Evolutionary conservation across 1,140 invertebrate genomes (phyloP).

Genomic region (Lasioglossum albipes): DNA sequence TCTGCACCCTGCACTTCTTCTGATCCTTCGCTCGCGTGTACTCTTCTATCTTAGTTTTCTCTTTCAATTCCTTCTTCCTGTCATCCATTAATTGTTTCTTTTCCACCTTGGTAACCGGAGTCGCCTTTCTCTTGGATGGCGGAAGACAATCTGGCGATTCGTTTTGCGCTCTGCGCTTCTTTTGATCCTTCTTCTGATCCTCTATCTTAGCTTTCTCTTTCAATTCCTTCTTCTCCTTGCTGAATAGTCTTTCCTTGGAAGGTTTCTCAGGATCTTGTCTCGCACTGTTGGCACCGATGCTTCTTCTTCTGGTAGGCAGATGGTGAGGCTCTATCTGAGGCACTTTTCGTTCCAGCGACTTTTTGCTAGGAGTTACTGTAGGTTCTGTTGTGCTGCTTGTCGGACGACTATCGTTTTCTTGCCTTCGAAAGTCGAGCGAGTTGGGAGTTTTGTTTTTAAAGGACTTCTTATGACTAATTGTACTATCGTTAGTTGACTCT

Average conservation of each 20-base stretch:
- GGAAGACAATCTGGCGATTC: constrained; percentile 21
- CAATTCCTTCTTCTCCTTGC: constrained; percentile 44
- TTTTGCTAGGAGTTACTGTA: neutral
- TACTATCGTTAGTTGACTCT: neutral
- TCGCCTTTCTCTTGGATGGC: neutral
- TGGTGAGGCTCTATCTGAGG: constrained; percentile 43
- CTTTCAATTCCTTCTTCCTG: no score
- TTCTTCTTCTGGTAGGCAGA: constrained; percentile 30
- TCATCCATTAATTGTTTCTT: no score
- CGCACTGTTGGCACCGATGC: neutral
- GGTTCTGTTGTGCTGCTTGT: neutral
- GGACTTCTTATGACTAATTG: neutral
- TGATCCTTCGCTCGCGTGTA: constrained; percentile 31
- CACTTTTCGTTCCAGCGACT: constrained; percentile 11
- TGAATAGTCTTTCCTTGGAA: constrained; percentile 1
- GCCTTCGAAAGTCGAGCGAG: no score
- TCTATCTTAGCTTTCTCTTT: constrained; percentile 13
- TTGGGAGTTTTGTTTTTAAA: neutral
- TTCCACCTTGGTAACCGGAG: no score
- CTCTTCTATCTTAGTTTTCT: constrained; percentile 17
- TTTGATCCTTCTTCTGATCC: constrained; percentile 32
- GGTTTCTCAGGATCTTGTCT: neutral
- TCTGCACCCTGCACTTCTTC: constrained; percentile 12
- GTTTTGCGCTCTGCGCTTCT: constrained; percentile 2
- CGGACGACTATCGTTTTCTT: neutral